These are phyloP conservation scores for Ceratoteleas bidentatus DNA, from an alignment of 1,140 invertebrate genomes.

Conservation along the genomic window DNA sequence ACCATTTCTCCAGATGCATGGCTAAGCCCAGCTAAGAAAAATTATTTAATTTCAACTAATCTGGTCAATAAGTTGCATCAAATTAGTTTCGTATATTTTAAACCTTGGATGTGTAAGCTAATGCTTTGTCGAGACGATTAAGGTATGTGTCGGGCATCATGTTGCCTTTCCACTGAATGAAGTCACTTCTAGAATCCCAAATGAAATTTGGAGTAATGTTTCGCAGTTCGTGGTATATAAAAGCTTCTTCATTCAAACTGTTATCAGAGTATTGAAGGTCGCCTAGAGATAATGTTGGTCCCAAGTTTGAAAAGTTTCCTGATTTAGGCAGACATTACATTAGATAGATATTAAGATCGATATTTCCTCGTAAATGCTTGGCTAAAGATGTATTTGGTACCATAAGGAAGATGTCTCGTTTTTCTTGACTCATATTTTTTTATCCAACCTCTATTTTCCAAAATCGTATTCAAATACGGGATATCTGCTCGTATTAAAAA, in stretches of 20 bases:
- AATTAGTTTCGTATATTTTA: background rate
- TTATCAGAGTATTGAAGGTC: conserved; percentile 70
- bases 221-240: conserved; percentile 71
- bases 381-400: conserved; percentile 53
- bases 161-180: conserved; percentile 73
- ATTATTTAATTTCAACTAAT: background rate
- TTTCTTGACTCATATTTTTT: conserved; percentile 75
- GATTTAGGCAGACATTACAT: conserved; percentile 7
- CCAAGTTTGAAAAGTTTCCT: conserved; percentile 69
- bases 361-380: background rate
- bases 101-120: conserved; percentile 78
- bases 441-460: conserved; percentile 74
- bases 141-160: conserved; percentile 68
- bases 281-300: conserved; percentile 69
- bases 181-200: conserved; percentile 78
- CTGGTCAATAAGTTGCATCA: conserved; percentile 12
- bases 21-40: conserved; percentile 82
- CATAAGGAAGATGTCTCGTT: conserved; percentile 75
- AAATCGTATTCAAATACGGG: conserved; percentile 72
- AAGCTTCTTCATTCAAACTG: conserved; percentile 71
- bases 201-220: conserved; percentile 73
- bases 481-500: conserved; percentile 76
- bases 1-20: conserved; percentile 83
- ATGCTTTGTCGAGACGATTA: conserved; percentile 74
- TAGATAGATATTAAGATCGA: too few species aligned